Percentiles rank a stretch among this genome's conserved stretches.
phyloP scores from a whole-genome alignment of 2,888 invertebrate genomes.

The Hermodice carunculata region DNA sequence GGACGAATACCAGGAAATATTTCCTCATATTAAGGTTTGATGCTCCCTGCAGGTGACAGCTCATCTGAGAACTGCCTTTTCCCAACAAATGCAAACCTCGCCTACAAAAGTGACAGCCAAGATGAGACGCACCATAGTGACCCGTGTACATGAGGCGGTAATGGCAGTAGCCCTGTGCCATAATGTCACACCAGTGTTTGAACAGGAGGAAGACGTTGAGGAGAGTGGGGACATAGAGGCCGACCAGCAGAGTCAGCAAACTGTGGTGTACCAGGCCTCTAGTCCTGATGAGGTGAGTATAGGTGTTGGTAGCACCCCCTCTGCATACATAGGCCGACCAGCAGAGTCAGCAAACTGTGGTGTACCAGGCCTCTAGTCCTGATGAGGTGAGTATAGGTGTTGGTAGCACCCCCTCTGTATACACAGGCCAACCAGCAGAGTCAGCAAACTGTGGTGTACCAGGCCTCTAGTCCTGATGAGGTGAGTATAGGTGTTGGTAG shows the following conservation, averaged over 20 bases:
- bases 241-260: slow-evolving; percentile 62
- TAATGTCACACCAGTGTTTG: slow-evolving; percentile 98
- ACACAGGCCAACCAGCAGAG: slow-evolving; percentile 65
- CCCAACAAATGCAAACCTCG: not conserved
- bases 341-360: slow-evolving; percentile 61
- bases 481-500: slow-evolving; percentile 56
- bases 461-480: slow-evolving; percentile 84
- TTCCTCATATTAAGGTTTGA: too few relatives aligned
- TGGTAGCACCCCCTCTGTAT: slow-evolving; percentile 13
- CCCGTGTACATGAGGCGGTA: slow-evolving; percentile 87
- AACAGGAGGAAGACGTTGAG: slow-evolving; percentile 69
- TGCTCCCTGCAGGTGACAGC: slow-evolving; percentile 69
- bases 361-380: slow-evolving; percentile 83
- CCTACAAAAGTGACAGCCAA: slow-evolving; percentile 53
- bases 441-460: slow-evolving; percentile 73
- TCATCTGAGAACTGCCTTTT: slow-evolving; percentile 72
- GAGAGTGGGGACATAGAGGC: slow-evolving; percentile 58
- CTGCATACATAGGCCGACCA: slow-evolving; percentile 62
- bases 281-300: slow-evolving; percentile 79
- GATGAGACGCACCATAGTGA: slow-evolving; percentile 79
- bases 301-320: not conserved
- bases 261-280: slow-evolving; percentile 78
- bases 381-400: slow-evolving; percentile 74
- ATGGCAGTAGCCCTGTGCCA: slow-evolving; percentile 97
- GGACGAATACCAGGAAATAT: too few relatives aligned